Evolutionary conservation across 2,888 invertebrate species (phyloP).

Genomic region (Aquatica leii): DNA sequence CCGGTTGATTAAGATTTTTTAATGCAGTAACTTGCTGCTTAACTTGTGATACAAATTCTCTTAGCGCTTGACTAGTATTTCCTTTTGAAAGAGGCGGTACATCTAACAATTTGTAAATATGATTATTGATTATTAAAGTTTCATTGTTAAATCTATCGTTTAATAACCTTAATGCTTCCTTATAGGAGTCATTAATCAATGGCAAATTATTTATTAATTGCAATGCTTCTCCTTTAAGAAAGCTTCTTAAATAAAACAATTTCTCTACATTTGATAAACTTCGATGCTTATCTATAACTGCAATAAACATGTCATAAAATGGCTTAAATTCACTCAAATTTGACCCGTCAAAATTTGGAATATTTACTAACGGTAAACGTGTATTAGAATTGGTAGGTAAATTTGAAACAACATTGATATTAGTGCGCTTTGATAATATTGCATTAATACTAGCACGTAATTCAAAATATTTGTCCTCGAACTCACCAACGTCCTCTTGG

Average conservation of each 20-base stretch:
- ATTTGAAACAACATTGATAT: neutral
- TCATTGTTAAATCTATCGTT: conserved; percentile 28
- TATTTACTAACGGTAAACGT: conserved; percentile 1
- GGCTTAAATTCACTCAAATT: conserved; percentile 5
- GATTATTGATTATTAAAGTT: conserved; percentile 18
- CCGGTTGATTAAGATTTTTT: conserved; percentile 16
- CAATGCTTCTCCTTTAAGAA: conserved; percentile 29
- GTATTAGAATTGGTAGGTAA: neutral
- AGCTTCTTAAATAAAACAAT: conserved; percentile 18
- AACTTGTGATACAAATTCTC: conserved; percentile 23
- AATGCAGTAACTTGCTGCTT: conserved; percentile 26
- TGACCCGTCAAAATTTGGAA: neutral
- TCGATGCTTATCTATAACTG: neutral
- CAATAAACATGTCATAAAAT: conserved; percentile 9
- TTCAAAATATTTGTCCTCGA: conserved; percentile 1
- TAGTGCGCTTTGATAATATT: neutral
- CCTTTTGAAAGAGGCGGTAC: conserved; percentile 16
- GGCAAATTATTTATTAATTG: conserved; percentile 26
- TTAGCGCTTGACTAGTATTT: conserved; percentile 8
- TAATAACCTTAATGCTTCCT: conserved; percentile 18
- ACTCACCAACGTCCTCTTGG: neutral
- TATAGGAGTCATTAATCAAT: conserved; percentile 23
- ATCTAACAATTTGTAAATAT: conserved; percentile 27
- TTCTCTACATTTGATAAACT: conserved; percentile 6
- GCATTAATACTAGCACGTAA: neutral